Conservation (phyloP, 2,797 vertebrate species). For the Choloepus didactylus region DNA sequence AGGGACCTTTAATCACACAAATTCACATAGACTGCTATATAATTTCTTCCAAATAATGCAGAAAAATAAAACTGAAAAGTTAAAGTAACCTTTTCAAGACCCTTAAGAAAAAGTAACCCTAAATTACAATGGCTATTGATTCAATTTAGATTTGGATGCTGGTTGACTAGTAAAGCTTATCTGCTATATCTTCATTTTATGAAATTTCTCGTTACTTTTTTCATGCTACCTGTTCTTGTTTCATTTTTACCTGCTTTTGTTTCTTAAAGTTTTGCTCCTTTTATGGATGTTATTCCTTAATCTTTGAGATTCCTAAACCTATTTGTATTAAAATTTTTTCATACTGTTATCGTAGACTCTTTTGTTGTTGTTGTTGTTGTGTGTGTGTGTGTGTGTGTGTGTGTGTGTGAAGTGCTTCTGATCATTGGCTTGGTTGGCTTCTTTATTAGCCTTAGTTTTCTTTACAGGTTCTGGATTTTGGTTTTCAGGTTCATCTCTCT, state of each 20-base stretch:
- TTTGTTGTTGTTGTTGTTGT: background rate
- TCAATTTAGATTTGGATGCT: background rate
- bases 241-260: background rate
- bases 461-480: background rate
- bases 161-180: background rate
- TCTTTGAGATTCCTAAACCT: slow-evolving; percentile 3
- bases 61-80: slow-evolving; percentile 42
- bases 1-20: background rate
- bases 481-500: background rate
- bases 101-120: slow-evolving; percentile 19
- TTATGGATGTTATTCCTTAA: background rate
- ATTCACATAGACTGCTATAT: background rate
- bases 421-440: background rate
- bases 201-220: slow-evolving; percentile 1
- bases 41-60: background rate
- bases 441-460: background rate
- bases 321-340: background rate
- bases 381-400: no score
- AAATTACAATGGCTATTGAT: background rate
- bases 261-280: background rate
- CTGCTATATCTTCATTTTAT: background rate
- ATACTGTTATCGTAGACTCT: background rate
- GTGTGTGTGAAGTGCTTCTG: background rate
- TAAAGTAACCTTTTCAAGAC: background rate
- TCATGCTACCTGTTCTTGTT: background rate